Evolutionary conservation across 2,888 invertebrate species (phyloP).

Genomic region (Heliconius sara): DNA sequence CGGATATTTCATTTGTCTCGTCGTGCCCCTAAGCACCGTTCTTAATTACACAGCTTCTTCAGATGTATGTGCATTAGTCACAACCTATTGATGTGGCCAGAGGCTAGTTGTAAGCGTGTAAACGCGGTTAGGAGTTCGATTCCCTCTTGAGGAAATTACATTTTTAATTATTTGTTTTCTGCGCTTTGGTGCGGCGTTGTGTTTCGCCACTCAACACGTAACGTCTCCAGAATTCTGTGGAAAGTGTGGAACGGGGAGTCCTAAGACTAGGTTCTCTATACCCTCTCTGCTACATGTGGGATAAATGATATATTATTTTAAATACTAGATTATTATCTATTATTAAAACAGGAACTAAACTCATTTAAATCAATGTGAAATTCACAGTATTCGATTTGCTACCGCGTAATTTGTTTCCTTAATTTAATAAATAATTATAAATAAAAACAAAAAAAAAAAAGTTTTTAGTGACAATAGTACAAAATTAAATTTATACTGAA

Average conservation of each 20-base stretch:
- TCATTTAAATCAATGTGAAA: constrained; percentile 36
- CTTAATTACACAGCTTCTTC: constrained; percentile 62
- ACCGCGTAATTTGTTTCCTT: not conserved
- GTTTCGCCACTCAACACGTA: too few relatives aligned
- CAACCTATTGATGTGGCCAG: constrained; percentile 51
- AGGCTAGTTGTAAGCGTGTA: not conserved
- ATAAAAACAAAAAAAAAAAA: not conserved
- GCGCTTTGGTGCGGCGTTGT: too few relatives aligned
- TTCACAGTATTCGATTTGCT: constrained; percentile 29
- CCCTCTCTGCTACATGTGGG: not conserved
- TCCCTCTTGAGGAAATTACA: too few relatives aligned
- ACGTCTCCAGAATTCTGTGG: too few relatives aligned
- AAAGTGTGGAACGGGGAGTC: too few relatives aligned
- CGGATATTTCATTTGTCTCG: constrained; percentile 45
- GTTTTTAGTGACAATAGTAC: not conserved
- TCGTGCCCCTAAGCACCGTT: constrained; percentile 53
- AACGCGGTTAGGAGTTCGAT: not conserved
- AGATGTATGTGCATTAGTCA: constrained; percentile 54
- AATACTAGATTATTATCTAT: constrained; percentile 49
- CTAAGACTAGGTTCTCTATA: too few relatives aligned
- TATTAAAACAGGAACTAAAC: constrained; percentile 26
- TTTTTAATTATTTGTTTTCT: too few relatives aligned
- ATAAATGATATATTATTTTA: not conserved
- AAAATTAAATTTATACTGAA: not conserved
- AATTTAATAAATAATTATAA: constrained; percentile 18